phyloP scores from a whole-genome alignment of 2,888 invertebrate genomes.

The Eugnorisma glareosa region DNA sequence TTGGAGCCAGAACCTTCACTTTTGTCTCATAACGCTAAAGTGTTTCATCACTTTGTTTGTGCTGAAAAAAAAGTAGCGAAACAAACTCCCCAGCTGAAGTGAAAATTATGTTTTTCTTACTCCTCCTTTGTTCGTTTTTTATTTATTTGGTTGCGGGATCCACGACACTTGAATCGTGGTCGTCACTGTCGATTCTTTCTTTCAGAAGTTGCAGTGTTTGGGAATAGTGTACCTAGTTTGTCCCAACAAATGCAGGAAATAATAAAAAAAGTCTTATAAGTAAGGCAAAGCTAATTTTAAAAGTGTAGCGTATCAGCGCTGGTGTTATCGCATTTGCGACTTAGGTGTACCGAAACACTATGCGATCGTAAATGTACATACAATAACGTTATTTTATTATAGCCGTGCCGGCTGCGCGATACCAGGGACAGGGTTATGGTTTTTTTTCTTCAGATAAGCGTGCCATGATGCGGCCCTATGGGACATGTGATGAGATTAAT shows the following conservation, averaged over 20 bases:
- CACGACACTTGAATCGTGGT: background rate
- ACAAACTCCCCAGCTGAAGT: background rate
- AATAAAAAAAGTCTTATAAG: background rate
- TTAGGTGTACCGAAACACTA: background rate
- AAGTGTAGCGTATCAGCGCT: constrained; percentile 6
- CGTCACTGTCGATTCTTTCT: background rate
- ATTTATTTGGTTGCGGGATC: background rate
- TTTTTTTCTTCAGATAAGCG: background rate
- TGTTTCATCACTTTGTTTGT: background rate
- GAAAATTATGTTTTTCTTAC: background rate
- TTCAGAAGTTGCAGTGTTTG: background rate
- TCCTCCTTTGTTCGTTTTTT: background rate
- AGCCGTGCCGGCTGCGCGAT: background rate
- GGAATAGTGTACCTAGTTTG: background rate
- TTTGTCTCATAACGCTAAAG: background rate
- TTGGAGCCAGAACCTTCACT: background rate
- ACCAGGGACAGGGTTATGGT: background rate
- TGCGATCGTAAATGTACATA: background rate
- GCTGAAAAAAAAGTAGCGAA: background rate
- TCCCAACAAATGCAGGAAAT: background rate
- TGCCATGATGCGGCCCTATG: background rate
- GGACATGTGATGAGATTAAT: background rate
- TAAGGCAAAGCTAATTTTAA: background rate
- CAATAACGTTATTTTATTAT: constrained; percentile 6
- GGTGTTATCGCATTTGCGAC: constrained; percentile 20